Evolutionary conservation across 37 sponge, comb jelly and placozoan species (phyloP).

Genomic region (Geodia barretti): DNA sequence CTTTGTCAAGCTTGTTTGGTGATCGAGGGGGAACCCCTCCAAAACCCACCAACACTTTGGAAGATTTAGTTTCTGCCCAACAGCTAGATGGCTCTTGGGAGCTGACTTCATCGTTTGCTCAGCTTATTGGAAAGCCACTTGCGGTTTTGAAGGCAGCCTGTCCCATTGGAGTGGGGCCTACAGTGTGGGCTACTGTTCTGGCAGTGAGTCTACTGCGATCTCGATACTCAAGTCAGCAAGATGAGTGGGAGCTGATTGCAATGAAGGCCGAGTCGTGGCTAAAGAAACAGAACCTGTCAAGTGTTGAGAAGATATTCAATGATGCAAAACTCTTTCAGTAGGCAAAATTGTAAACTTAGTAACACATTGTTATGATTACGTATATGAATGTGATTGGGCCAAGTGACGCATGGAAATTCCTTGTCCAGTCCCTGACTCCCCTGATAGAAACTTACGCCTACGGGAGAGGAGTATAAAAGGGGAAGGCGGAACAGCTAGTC

Average conservation of each 20-base stretch:
- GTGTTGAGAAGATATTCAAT: slow-evolving; percentile 5
- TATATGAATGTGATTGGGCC: too few species aligned
- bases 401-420: too few species aligned
- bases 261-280: slow-evolving; percentile 71
- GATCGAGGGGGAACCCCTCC: not conserved
- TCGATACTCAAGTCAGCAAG: slow-evolving; percentile 21
- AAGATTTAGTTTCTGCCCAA: slow-evolving; percentile 25
- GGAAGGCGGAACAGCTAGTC: too few species aligned
- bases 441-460: too few species aligned
- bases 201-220: slow-evolving; percentile 17
- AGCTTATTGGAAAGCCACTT: slow-evolving; percentile 14
- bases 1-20: not conserved
- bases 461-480: too few species aligned
- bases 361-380: too few species aligned
- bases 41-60: too few species aligned
- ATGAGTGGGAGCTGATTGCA: slow-evolving; percentile 69
- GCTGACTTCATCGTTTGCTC: slow-evolving; percentile 3
- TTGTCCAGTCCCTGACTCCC: too few species aligned
- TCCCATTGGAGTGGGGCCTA: slow-evolving; percentile 24
- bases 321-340: not conserved
- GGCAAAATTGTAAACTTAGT: not conserved
- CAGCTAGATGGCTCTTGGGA: slow-evolving; percentile 56
- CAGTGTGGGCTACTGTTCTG: slow-evolving; percentile 69
- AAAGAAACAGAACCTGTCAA: slow-evolving; percentile 39
- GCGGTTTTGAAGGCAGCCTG: slow-evolving; percentile 33